Evolutionary conservation across 2,113 vertebrate species (phyloP).

Genomic region (Dromaius novaehollandiae): DNA sequence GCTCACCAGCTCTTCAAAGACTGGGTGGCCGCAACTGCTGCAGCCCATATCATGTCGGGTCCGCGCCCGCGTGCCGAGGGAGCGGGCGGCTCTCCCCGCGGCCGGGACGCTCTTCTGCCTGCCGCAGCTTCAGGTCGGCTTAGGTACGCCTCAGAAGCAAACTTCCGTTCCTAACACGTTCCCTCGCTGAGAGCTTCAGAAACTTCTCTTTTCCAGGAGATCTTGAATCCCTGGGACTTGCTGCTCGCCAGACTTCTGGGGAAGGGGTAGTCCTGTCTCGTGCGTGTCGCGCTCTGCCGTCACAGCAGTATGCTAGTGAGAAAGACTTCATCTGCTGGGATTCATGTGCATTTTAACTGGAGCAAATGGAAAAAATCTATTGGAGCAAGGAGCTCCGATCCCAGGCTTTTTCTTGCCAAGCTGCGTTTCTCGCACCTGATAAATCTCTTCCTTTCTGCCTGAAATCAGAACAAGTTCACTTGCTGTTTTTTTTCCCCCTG

Average conservation of each 20-base stretch:
- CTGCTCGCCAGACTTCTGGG: too few relatives aligned
- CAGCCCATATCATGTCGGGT: neutral
- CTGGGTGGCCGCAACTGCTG: neutral
- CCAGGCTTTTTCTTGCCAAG: neutral
- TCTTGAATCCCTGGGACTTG: neutral
- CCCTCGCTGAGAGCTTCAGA: neutral
- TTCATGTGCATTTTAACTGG: neutral
- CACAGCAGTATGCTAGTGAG: neutral
- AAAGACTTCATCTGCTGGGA: neutral
- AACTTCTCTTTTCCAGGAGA: neutral
- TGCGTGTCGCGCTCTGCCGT: too few relatives aligned
- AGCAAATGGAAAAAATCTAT: neutral
- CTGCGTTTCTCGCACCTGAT: neutral
- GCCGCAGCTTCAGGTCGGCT: neutral
- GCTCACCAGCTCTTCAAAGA: neutral
- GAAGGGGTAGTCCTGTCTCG: too few relatives aligned
- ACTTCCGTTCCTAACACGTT: neutral
- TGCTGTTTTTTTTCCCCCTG: neutral
- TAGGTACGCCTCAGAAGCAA: neutral
- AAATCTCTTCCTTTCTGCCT: neutral
- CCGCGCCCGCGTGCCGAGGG: neutral
- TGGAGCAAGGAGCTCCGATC: neutral
- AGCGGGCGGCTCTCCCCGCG: neutral
- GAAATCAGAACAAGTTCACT: neutral
- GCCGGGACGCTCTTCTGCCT: neutral